Conservation (phyloP, 2,888 invertebrate species). For the Dasypogon diadema region DNA sequence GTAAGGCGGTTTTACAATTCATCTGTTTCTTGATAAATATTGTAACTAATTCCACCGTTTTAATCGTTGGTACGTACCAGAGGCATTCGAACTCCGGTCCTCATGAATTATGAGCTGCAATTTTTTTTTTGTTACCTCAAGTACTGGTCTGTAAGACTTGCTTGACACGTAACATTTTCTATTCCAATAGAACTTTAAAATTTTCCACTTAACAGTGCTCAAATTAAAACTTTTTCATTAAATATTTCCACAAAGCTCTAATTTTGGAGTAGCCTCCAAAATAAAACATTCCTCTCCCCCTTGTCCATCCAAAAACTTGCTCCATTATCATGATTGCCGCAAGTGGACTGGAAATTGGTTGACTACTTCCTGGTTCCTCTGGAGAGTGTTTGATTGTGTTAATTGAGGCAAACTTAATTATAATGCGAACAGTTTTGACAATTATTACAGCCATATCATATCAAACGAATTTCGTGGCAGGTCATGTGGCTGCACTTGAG, state of each 20-base stretch:
- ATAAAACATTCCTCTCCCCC: background rate
- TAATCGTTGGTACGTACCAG: too few relatives aligned
- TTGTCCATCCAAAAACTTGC: background rate
- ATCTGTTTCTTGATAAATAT: too few relatives aligned
- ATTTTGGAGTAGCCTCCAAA: background rate
- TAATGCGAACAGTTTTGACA: slow-evolving; percentile 34
- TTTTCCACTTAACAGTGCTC: too few relatives aligned
- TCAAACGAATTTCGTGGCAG: background rate
- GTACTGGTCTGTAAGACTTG: too few relatives aligned
- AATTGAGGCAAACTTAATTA: slow-evolving; percentile 32
- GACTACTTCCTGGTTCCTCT: background rate
- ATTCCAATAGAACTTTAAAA: too few relatives aligned
- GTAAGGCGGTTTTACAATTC: too few relatives aligned
- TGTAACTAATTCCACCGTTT: too few relatives aligned
- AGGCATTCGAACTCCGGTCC: too few relatives aligned
- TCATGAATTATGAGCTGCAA: too few relatives aligned
- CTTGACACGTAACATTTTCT: too few relatives aligned
- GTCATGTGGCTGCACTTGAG: slow-evolving; percentile 31
- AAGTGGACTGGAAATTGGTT: background rate
- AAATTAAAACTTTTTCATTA: background rate
- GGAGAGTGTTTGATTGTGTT: background rate
- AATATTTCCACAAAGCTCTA: background rate
- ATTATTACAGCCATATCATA: slow-evolving; percentile 37
- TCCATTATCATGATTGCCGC: background rate
- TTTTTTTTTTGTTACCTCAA: too few relatives aligned